Percentiles rank a stretch among this genome's conserved stretches.
Evolutionary conservation across 2,113 vertebrate species (phyloP).

Genomic region (Sceloporus tristichus): DNA sequence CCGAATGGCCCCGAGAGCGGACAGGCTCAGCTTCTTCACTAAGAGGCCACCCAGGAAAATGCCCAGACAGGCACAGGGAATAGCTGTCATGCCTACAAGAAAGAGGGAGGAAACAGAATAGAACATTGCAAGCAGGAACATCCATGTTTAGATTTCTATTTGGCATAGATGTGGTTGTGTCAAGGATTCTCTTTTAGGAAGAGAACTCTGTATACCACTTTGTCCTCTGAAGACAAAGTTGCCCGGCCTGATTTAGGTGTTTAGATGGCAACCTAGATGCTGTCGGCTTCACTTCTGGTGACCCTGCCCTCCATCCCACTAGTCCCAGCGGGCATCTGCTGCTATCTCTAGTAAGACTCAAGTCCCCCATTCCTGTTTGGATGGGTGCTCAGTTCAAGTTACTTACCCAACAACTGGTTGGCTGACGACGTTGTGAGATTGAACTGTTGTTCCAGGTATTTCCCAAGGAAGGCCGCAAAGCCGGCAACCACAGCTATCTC

Average conservation of each 20-base stretch:
- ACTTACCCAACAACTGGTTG: constrained; percentile 95
- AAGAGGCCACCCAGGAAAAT: constrained; percentile 97
- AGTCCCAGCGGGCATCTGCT: no score
- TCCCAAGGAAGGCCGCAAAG: constrained; percentile 95
- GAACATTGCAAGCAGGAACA: no score
- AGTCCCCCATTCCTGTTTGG: fast-evolving
- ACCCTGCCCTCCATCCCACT: no score
- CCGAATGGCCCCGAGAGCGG: constrained; percentile 93
- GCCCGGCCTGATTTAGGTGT: no score
- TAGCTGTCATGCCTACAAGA: constrained; percentile 93
- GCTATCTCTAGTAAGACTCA: no score
- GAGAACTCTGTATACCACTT: no score
- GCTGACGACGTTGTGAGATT: constrained; percentile 97
- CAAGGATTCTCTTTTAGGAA: no score
- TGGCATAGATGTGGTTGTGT: no score
- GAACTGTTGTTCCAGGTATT: constrained; percentile 98
- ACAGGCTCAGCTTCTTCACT: constrained; percentile 97
- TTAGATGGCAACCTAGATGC: no score
- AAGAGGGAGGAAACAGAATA: constrained; percentile 1
- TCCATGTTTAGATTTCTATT: no score
- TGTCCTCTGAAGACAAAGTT: no score
- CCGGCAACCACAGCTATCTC: constrained; percentile 97
- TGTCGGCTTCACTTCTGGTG: no score
- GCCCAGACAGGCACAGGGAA: constrained; percentile 95
- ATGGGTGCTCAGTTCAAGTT: neutral